Evolutionary conservation across 2,888 invertebrate species (phyloP), one percentile per base, ranked within the genome.

Genomic region (Torymus texanus): DNA sequence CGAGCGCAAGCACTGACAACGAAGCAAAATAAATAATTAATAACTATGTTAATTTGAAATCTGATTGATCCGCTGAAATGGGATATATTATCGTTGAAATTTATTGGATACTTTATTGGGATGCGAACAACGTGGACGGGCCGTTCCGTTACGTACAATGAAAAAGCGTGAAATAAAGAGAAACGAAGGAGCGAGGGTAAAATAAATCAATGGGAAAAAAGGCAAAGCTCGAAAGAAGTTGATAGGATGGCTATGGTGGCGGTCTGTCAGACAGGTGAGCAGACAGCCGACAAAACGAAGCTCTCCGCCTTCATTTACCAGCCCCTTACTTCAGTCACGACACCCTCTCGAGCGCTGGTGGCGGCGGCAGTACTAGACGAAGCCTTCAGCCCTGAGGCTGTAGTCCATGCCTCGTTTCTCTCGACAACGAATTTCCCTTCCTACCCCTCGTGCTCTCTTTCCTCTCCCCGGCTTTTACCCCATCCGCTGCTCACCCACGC

Each of bases 271-370:
- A 66, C 65, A 75, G 74, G 74, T 59, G 18, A 65, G 65, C 74
- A 66, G 74, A 65, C 63, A 65, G 74, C 56, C 66, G 21, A 50
- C 58, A 58, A 75, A 66, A 75, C 74, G 58, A 65, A 66, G 56
- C 68, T 63, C 72, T 63, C 76, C 79, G 70, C 72, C 80, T 72
- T 77, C 77, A 75, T 56, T 62, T 75, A 72, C 62, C 63, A 65
- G 29, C 70, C 16, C 62, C 66, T 63, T 53, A 53, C 58, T 62
- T 70, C 55, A n/a, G 51, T 53, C 55, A 51, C 66, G 70, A 50
- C 70, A 70, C 70, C 70, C 59, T 50, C 70, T 58, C 59, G 65
- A 73, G 62, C 63, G 14, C 1, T 24, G 14, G 12, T 56, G 24
- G 59, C 24, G 41, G 41, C 41, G 41, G 41, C n/a, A 14, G 41